Evolutionary conservation across 37 sponge, comb jelly and placozoan genomes (phyloP).

Genomic region (Corticium candelabrum): DNA sequence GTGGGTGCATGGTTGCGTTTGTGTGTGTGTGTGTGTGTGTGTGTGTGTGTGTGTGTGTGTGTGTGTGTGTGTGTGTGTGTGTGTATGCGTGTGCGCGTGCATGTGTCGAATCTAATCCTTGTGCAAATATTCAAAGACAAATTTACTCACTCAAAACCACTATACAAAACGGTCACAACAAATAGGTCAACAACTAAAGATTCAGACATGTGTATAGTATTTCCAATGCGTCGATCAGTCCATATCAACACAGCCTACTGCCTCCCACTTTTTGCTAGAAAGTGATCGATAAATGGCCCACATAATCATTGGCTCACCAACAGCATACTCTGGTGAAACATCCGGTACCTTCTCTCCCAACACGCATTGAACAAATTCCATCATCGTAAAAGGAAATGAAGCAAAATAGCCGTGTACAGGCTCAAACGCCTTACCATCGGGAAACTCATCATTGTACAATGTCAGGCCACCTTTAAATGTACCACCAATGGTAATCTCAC

Average conservation of each 20-base stretch:
- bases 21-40: no score
- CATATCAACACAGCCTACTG: no score
- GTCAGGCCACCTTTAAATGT: slow-evolving; percentile 36
- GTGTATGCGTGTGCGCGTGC: neutral
- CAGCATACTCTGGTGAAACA: slow-evolving; percentile 17
- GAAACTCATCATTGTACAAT: neutral
- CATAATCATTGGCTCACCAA: slow-evolving; percentile 17
- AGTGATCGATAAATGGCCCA: neutral
- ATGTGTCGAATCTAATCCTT: no score
- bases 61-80: slow-evolving; percentile 5
- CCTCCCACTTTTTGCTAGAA: neutral
- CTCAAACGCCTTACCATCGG: neutral
- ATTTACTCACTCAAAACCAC: no score
- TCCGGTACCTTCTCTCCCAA: neutral
- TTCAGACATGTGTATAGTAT: no score
- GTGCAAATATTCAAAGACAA: no score
- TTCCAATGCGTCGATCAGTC: no score
- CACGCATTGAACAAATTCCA: slow-evolving; percentile 18
- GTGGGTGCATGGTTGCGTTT: no score
- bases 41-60: slow-evolving; percentile 7
- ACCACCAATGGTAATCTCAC: slow-evolving; percentile 46
- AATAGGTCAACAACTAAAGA: no score
- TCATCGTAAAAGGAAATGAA: slow-evolving; percentile 28
- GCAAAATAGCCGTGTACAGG: slow-evolving; percentile 28
- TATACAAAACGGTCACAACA: no score